These are phyloP conservation scores for Eumerus sabulonum DNA, from an alignment of 2,888 invertebrate genomes.

Conservation along the genomic window DNA sequence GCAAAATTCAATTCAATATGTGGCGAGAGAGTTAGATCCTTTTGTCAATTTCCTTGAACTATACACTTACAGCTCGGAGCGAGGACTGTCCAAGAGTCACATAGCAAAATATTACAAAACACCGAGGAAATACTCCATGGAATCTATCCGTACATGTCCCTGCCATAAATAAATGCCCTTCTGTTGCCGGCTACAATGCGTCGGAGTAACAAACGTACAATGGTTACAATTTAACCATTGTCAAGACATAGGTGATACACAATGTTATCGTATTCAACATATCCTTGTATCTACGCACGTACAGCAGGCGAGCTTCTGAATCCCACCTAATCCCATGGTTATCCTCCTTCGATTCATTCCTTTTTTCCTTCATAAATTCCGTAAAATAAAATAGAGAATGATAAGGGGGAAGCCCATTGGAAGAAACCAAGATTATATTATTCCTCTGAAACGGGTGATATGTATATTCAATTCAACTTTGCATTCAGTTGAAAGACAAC, in stretches of 20 bases:
- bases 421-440: too few relatives aligned
- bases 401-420: too few relatives aligned
- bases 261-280: slow-evolving; percentile 9
- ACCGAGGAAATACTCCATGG: background rate
- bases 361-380: too few relatives aligned
- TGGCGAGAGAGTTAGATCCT: too few relatives aligned
- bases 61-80: background rate
- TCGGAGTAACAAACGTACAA: slow-evolving; percentile 4
- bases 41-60: slow-evolving; percentile 5
- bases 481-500: too few relatives aligned
- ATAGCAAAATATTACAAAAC: slow-evolving; percentile 12
- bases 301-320: background rate
- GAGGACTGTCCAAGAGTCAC: slow-evolving; percentile 8
- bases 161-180: background rate
- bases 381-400: too few relatives aligned
- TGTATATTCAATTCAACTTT: too few relatives aligned
- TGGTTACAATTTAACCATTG: slow-evolving; percentile 19
- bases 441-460: too few relatives aligned
- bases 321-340: slow-evolving; percentile 18
- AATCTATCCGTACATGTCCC: background rate
- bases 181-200: slow-evolving; percentile 2
- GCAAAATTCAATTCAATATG: too few relatives aligned
- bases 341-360: background rate
- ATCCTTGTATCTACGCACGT: background rate
- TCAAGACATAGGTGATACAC: slow-evolving; percentile 11